A percentile compares a stretch with the other conserved stretches of the same genome.
Conservation (phyloP, 2,113 vertebrate species). For the Ia io region DNA sequence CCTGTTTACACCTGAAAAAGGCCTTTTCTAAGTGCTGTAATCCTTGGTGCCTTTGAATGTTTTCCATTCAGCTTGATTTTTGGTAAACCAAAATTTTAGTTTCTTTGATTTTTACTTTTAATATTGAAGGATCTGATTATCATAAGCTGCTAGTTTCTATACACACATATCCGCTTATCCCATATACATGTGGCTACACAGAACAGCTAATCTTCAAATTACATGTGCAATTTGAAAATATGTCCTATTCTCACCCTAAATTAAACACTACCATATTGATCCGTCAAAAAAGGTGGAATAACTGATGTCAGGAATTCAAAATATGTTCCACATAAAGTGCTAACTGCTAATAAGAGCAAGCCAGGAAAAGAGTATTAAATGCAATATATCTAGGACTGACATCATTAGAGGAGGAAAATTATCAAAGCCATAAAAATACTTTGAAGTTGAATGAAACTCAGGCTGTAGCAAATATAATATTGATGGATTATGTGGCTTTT, state of each 20-base stretch:
- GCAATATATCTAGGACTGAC: constrained; percentile 56
- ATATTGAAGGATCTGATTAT: neutral
- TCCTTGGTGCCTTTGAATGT: neutral
- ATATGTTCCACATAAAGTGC: neutral
- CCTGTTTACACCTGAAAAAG: neutral
- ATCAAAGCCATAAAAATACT: constrained; percentile 68
- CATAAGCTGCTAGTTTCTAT: neutral
- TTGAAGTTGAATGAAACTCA: constrained; percentile 76
- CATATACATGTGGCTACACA: neutral
- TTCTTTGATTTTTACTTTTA: constrained; percentile 12
- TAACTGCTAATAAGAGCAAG: constrained; percentile 59
- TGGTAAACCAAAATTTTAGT: neutral
- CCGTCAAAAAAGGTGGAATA: constrained; percentile 8
- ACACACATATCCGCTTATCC: neutral
- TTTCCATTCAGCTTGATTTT: neutral
- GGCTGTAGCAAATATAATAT: constrained; percentile 81
- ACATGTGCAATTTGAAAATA: neutral
- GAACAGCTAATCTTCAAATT: constrained; percentile 4
- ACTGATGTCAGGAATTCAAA: constrained; percentile 14
- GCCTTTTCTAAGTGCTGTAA: neutral
- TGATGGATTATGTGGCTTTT: constrained; percentile 81
- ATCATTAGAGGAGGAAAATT: constrained; percentile 71
- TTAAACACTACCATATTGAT: neutral
- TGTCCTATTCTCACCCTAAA: neutral
- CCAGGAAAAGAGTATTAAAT: constrained; percentile 60